These are phyloP conservation scores for Atta colombica DNA, from an alignment of 1,140 invertebrate species.

Conservation along the genomic window DNA sequence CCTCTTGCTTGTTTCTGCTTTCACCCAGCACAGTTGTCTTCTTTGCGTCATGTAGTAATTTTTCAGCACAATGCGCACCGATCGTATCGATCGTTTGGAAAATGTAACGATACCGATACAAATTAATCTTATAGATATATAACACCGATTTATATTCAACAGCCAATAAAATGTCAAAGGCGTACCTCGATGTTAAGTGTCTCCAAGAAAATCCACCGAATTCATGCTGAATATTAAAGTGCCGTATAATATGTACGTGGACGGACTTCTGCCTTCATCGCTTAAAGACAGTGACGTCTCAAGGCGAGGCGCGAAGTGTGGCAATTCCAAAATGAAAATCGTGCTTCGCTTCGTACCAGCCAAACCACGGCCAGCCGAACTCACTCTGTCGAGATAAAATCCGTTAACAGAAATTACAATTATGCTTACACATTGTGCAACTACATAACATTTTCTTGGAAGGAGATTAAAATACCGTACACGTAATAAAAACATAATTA, in stretches of 20 bases:
- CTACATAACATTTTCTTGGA: background rate
- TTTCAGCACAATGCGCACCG: constrained; percentile 4
- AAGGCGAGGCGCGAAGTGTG: constrained; percentile 56
- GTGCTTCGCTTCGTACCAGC: constrained; percentile 4
- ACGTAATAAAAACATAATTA: background rate
- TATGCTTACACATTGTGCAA: background rate
- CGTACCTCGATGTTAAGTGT: background rate
- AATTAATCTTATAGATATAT: constrained; percentile 1
- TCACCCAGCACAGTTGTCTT: constrained; percentile 55
- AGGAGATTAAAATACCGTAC: background rate
- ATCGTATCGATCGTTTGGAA: background rate
- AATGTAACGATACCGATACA: background rate
- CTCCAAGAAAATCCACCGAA: constrained; percentile 42
- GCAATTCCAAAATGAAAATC: constrained; percentile 49
- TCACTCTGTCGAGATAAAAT: background rate
- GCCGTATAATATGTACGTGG: constrained; percentile 26
- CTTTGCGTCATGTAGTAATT: constrained; percentile 13
- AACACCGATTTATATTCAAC: background rate
- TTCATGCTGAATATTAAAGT: constrained; percentile 57
- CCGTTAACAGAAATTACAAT: background rate
- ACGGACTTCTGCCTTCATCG: constrained; percentile 2
- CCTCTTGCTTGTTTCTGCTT: constrained; percentile 62
- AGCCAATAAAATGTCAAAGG: constrained; percentile 2
- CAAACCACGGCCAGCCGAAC: constrained; percentile 9
- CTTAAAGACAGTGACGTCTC: constrained; percentile 52